Evolutionary conservation across 2,113 vertebrate species (phyloP).

Genomic region (Seriola aureovittata): DNA sequence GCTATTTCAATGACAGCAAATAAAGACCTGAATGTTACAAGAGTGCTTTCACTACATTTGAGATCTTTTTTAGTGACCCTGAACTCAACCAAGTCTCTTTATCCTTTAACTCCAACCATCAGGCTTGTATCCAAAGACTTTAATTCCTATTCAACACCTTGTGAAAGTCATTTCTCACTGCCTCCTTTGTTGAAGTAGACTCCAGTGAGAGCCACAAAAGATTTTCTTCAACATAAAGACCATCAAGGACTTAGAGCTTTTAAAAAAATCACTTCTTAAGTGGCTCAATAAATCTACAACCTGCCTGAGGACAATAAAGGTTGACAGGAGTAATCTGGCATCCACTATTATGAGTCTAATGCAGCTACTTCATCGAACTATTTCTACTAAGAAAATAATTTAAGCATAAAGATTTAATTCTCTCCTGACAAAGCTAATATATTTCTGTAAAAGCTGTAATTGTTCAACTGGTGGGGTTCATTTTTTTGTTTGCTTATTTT

Average conservation of each 20-base stretch:
- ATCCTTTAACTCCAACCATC: not conserved
- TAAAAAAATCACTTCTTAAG: not conserved
- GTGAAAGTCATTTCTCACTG: not conserved
- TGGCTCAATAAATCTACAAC: constrained; percentile 7
- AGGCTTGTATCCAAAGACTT: not conserved
- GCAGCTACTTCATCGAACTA: not conserved
- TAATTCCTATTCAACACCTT: not conserved
- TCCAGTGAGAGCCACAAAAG: not conserved
- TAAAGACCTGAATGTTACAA: not conserved
- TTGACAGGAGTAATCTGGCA: not conserved
- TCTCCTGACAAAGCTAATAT: not conserved
- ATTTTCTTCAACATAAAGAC: not conserved
- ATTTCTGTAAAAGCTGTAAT: not conserved
- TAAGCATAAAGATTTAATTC: not conserved
- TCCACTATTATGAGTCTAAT: not conserved
- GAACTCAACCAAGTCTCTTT: not conserved
- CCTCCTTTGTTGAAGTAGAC: constrained; percentile 1
- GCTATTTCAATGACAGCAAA: not conserved
- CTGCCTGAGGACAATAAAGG: not conserved
- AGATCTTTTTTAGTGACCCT: not conserved
- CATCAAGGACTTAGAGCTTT: not conserved
- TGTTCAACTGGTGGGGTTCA: not conserved
- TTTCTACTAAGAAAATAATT: not conserved
- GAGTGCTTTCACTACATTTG: not conserved
- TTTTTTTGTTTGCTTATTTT: not conserved